Percentiles rank a stretch among this genome's conserved stretches.
Evolutionary conservation across 2,888 invertebrate genomes (phyloP).

Genomic region (Apodemia duryi): DNA sequence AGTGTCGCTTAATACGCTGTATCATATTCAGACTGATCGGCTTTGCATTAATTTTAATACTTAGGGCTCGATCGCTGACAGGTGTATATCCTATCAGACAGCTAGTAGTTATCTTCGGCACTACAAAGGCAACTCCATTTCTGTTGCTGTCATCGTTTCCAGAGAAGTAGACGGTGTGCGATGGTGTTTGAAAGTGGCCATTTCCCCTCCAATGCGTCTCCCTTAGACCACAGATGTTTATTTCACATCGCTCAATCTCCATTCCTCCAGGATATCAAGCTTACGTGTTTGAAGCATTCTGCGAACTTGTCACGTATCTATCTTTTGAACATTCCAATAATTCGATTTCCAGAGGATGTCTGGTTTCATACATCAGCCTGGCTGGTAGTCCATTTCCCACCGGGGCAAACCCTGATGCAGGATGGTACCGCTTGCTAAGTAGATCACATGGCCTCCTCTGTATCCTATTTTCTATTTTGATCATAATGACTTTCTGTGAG

Average conservation of each 20-base stretch:
- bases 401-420: slow-evolving; percentile 23
- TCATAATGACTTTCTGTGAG: slow-evolving; percentile 23
- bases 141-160: slow-evolving; percentile 21
- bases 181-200: slow-evolving; percentile 27
- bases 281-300: slow-evolving; percentile 27
- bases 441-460: slow-evolving; percentile 22
- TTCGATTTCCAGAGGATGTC: slow-evolving; percentile 27
- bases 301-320: slow-evolving; percentile 31
- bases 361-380: slow-evolving; percentile 26
- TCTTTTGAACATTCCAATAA: slow-evolving; percentile 30
- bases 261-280: slow-evolving; percentile 23
- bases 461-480: slow-evolving; percentile 3
- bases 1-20: slow-evolving; percentile 18
- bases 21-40: slow-evolving; percentile 23
- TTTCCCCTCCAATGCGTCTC: slow-evolving; percentile 31
- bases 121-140: slow-evolving; percentile 23
- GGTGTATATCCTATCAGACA: not conserved
- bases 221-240: slow-evolving; percentile 26
- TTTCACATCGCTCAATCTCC: slow-evolving; percentile 23
- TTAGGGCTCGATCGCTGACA: slow-evolving; percentile 21
- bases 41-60: slow-evolving; percentile 22
- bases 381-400: slow-evolving; percentile 29
- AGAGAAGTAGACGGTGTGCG: slow-evolving; percentile 22
- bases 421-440: slow-evolving; percentile 27
- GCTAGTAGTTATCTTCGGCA: slow-evolving; percentile 16